phyloP scores from a whole-genome alignment of 1,140 invertebrate species.

The Chrysoperla carnea region DNA sequence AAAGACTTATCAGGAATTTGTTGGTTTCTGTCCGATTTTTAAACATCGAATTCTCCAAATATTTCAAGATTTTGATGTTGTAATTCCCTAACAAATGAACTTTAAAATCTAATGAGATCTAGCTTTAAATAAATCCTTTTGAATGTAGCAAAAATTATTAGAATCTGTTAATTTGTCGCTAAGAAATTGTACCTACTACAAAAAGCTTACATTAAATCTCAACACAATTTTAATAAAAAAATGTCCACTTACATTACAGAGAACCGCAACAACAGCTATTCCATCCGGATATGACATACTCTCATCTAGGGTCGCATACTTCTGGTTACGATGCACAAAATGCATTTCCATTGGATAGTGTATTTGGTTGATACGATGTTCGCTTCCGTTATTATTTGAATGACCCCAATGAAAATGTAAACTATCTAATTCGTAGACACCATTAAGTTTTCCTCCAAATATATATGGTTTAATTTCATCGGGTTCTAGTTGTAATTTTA shows the following conservation, averaged over 20 bases:
- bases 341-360: slow-evolving; percentile 57
- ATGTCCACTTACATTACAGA: slow-evolving; percentile 25
- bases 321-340: slow-evolving; percentile 49
- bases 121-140: too few species aligned
- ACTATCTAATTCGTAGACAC: slow-evolving; percentile 42
- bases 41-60: too few species aligned
- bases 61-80: too few species aligned
- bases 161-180: too few species aligned
- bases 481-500: slow-evolving; percentile 7
- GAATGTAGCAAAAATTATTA: too few species aligned
- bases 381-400: slow-evolving; percentile 46
- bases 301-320: slow-evolving; percentile 30
- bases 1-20: too few species aligned
- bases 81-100: too few species aligned
- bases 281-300: slow-evolving; percentile 43
- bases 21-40: too few species aligned
- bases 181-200: too few species aligned
- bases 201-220: too few species aligned
- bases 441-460: slow-evolving; percentile 40
- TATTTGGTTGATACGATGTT: slow-evolving; percentile 47
- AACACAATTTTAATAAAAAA: too few species aligned
- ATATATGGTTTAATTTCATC: slow-evolving; percentile 28
- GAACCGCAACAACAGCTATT: slow-evolving; percentile 40
- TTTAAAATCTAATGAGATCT: too few species aligned
- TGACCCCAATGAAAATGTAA: slow-evolving; percentile 57